A percentile compares a stretch with the other conserved stretches of the same genome.
Evolutionary conservation across 2,113 vertebrate species (phyloP).

Genomic region (Aldabrachelys gigantea): DNA sequence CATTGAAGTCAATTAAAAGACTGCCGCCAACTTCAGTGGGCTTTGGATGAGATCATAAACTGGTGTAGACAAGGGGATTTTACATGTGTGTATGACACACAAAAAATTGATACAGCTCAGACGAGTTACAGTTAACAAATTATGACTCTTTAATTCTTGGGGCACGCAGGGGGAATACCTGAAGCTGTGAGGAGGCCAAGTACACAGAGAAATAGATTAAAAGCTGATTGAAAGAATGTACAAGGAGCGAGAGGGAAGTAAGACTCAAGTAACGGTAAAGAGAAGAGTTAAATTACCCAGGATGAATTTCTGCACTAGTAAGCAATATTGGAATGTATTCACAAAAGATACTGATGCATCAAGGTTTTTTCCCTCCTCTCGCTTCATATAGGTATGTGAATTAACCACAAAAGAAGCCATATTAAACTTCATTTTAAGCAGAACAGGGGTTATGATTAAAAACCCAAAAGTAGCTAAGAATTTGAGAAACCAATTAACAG

Average conservation of each 20-base stretch:
- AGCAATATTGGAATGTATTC: not conserved
- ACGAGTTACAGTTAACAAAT: not conserved
- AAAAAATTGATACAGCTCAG: not conserved
- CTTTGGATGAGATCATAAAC: not conserved
- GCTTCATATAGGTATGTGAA: not conserved
- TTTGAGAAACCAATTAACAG: rapidly evolving
- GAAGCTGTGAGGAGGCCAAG: not conserved
- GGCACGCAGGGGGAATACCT: not conserved
- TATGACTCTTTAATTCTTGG: not conserved
- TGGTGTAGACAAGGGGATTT: not conserved
- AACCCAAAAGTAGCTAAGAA: not conserved
- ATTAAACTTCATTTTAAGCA: not conserved
- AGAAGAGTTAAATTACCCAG: not conserved
- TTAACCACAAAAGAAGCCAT: not conserved
- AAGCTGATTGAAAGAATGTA: not conserved
- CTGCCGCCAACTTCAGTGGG: not conserved
- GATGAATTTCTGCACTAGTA: not conserved
- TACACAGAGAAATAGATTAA: not conserved
- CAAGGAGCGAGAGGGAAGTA: not conserved
- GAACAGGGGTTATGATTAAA: not conserved
- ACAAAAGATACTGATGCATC: not conserved
- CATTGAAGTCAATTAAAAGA: no score
- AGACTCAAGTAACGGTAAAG: not conserved
- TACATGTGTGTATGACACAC: not conserved
- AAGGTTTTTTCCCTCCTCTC: rapidly evolving